These are phyloP conservation scores for Herpailurus yagouaroundi DNA, from an alignment of 2,113 vertebrate species.

Conservation along the genomic window DNA sequence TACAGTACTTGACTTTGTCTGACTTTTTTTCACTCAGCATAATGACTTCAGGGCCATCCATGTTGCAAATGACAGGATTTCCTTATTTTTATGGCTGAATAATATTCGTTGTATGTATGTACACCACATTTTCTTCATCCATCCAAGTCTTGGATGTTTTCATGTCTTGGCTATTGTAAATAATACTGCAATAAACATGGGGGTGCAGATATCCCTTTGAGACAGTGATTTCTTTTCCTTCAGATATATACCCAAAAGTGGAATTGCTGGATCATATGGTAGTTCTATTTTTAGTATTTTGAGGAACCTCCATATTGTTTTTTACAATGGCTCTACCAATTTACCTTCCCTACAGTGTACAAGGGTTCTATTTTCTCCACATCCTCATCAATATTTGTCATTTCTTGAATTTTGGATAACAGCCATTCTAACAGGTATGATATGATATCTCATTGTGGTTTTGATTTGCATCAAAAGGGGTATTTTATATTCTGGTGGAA, in stretches of 20 bases:
- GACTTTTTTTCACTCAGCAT: neutral
- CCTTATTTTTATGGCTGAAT: neutral
- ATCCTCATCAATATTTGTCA: neutral
- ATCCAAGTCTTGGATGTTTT: neutral
- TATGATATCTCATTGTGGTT: neutral
- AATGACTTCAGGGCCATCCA: neutral
- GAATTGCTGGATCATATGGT: neutral
- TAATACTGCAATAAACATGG: neutral
- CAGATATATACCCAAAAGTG: neutral
- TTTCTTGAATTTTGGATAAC: neutral
- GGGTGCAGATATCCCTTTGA: neutral
- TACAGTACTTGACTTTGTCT: neutral
- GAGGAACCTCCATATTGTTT: neutral
- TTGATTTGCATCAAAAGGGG: neutral
- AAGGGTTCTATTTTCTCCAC: neutral
- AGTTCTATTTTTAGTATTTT: neutral
- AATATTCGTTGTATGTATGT: neutral
- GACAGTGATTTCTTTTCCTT: neutral
- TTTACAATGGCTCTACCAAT: neutral
- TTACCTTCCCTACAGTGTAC: neutral
- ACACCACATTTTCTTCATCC: neutral
- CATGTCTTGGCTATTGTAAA: neutral
- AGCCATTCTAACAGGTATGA: neutral
- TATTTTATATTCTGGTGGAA: conserved; percentile 14
- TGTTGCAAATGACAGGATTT: neutral